Percentiles rank a stretch among this genome's conserved stretches.
Conservation (phyloP, 2,113 vertebrate genomes). For the Meles meles region DNA sequence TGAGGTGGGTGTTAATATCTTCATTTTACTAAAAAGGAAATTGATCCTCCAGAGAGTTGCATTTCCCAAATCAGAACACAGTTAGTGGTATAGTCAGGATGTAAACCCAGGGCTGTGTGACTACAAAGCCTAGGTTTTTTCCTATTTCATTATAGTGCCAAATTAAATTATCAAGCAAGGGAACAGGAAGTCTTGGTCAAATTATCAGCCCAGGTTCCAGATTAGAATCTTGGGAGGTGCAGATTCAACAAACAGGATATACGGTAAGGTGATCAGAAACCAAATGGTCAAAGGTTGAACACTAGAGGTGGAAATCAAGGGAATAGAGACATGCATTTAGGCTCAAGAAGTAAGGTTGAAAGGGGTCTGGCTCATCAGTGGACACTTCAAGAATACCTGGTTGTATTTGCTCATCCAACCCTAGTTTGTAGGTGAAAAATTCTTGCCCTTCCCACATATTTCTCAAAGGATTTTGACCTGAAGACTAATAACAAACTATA, state of each 20-base stretch:
- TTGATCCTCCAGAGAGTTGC: neutral
- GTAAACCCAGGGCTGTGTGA: neutral
- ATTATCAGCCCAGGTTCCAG: neutral
- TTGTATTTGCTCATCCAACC: neutral
- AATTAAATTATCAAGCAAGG: constrained; percentile 31
- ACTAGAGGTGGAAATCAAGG: neutral
- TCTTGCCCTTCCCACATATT: neutral
- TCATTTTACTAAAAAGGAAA: constrained; percentile 43
- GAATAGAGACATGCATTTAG: neutral
- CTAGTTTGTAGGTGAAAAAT: neutral
- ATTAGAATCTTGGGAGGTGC: neutral
- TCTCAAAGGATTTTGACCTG: constrained; percentile 20
- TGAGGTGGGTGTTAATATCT: neutral
- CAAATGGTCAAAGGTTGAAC: neutral
- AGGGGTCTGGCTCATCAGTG: neutral
- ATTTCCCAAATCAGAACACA: neutral
- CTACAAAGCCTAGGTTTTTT: neutral
- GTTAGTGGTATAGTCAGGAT: neutral
- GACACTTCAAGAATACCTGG: neutral
- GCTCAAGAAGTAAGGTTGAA: neutral
- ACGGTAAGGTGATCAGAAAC: neutral
- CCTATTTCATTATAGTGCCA: constrained; percentile 11
- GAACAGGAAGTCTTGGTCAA: constrained; percentile 34
- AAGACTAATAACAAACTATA: constrained; percentile 35
- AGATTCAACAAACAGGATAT: neutral